Conservation (phyloP, 2,888 invertebrate genomes). For the Hemistola chrysoprasaria region DNA sequence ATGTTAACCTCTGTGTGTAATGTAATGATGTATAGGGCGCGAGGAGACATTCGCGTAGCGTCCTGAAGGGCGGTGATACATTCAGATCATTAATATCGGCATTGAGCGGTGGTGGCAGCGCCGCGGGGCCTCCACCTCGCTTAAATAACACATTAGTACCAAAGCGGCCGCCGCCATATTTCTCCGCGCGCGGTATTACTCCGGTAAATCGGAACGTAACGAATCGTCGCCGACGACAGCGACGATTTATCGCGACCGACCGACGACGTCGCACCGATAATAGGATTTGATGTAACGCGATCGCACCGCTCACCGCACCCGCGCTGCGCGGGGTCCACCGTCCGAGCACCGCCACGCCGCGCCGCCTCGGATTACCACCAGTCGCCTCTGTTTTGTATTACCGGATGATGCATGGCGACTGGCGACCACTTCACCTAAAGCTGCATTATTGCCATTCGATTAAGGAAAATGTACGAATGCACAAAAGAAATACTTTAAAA, state of each 20-base stretch:
- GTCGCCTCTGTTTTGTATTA: slow-evolving; percentile 1
- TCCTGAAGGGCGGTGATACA: slow-evolving; percentile 56
- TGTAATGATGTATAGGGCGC: slow-evolving; percentile 29
- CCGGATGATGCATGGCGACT: slow-evolving; percentile 13
- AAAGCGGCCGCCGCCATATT: slow-evolving; percentile 72
- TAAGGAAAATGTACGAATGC: slow-evolving; percentile 4
- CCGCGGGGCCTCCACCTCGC: slow-evolving; percentile 66
- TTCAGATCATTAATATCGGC: slow-evolving; percentile 69
- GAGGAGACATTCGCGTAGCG: slow-evolving; percentile 57
- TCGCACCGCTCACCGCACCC: slow-evolving; percentile 15
- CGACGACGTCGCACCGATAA: slow-evolving; percentile 54
- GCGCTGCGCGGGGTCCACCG: not conserved
- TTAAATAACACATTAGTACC: slow-evolving; percentile 75
- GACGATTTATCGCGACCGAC: slow-evolving; percentile 73
- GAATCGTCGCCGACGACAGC: slow-evolving; percentile 71
- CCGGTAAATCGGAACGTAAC: slow-evolving; percentile 71
- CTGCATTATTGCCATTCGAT: slow-evolving; percentile 3
- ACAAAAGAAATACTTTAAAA: not conserved
- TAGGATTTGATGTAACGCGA: slow-evolving; percentile 59
- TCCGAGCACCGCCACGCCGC: not conserved
- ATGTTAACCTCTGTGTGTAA: slow-evolving; percentile 30
- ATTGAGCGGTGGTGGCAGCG: slow-evolving; percentile 69
- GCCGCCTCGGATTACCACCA: slow-evolving; percentile 1
- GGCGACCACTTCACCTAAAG: slow-evolving; percentile 3
- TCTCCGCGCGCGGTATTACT: slow-evolving; percentile 58